Evolutionary conservation across 2,888 invertebrate species (phyloP).

Genomic region (Gonocerus acuteangulatus): DNA sequence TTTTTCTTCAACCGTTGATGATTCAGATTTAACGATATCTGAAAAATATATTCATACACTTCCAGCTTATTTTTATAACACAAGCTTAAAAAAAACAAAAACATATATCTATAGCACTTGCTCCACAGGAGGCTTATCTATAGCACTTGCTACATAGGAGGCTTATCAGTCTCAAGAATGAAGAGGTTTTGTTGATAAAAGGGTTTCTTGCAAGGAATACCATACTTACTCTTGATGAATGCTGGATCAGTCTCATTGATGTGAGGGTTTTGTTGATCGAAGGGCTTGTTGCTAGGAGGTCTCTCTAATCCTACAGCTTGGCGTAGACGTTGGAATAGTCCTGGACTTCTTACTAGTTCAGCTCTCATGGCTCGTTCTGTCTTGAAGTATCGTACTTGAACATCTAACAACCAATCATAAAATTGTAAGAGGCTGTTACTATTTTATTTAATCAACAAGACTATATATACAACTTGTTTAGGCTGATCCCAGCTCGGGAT

Average conservation of each 20-base stretch:
- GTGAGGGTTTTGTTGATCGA: constrained; percentile 3
- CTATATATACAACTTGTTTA: not conserved
- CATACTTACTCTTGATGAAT: constrained; percentile 33
- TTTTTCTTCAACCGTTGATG: constrained; percentile 57
- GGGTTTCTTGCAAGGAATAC: too few relatives aligned
- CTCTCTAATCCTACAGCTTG: constrained; percentile 45
- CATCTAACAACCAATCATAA: constrained; percentile 40
- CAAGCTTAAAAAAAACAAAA: too few relatives aligned
- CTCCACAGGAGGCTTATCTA: too few relatives aligned
- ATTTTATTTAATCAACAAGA: not conserved
- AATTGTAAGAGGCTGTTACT: too few relatives aligned
- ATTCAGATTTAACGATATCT: constrained; percentile 48
- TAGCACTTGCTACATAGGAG: too few relatives aligned
- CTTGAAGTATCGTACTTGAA: constrained; percentile 68
- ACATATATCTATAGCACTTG: too few relatives aligned
- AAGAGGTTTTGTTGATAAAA: too few relatives aligned
- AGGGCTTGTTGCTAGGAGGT: not conserved
- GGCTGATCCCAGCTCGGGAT: not conserved
- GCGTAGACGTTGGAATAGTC: constrained; percentile 59
- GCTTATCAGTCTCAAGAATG: too few relatives aligned
- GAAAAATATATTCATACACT: constrained; percentile 41
- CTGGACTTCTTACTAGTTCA: constrained; percentile 64
- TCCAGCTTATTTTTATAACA: too few relatives aligned
- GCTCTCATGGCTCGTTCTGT: constrained; percentile 65
- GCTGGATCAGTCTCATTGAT: constrained; percentile 25